phyloP scores from a whole-genome alignment of 2,113 vertebrate species.

The Corythaixoides concolor region DNA sequence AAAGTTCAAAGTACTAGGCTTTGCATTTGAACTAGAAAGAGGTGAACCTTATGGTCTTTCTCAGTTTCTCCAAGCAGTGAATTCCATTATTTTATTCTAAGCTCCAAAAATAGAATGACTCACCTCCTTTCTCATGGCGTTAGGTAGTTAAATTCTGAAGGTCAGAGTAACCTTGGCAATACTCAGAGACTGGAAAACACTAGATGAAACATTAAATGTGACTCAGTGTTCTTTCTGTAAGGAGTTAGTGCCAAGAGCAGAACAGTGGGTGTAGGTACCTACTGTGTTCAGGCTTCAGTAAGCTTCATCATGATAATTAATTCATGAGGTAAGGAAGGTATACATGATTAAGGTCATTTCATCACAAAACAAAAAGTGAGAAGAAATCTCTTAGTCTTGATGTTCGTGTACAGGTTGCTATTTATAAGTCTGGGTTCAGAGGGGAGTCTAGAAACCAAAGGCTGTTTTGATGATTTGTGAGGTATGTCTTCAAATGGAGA shows the following conservation, averaged over 20 bases:
- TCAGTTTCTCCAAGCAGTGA: not conserved
- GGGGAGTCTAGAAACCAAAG: conserved; percentile 14
- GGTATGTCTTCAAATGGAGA: conserved; percentile 12
- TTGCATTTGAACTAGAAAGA: not conserved
- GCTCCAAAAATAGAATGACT: not conserved
- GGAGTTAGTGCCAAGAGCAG: not conserved
- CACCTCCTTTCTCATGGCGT: not conserved
- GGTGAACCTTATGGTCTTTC: not conserved
- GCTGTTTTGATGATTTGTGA: conserved; percentile 43
- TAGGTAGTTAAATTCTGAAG: conserved; percentile 5
- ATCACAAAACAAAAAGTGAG: conserved; percentile 16
- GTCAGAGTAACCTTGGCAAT: not conserved
- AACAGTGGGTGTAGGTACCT: not conserved
- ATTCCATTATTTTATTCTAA: not conserved
- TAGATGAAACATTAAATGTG: not conserved
- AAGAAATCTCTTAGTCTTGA: not conserved
- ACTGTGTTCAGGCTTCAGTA: conserved; percentile 16
- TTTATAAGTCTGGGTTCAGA: conserved; percentile 47
- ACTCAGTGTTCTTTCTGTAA: not conserved
- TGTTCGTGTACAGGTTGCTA: not conserved
- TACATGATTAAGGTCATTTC: conserved; percentile 43
- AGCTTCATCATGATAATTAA: conserved; percentile 43
- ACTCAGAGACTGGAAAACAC: not conserved
- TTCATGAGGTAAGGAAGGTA: conserved; percentile 30
- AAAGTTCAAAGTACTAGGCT: not conserved